Conservation (phyloP, 2,113 vertebrate genomes). For the Erythrolamprus reginae region DNA sequence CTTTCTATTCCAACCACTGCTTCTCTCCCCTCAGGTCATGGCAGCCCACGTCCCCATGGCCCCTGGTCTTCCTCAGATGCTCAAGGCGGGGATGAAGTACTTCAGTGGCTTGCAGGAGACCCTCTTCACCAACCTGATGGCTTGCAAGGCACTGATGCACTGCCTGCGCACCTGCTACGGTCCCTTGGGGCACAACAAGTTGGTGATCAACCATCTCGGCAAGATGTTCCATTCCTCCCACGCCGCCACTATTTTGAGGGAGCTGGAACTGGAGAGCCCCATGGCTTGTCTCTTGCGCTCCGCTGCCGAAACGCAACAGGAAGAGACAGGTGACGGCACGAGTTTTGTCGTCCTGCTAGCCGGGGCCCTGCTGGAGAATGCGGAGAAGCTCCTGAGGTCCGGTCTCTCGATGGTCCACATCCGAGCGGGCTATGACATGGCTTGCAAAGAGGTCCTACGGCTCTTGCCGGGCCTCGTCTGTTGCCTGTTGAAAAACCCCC, state of each 20-base stretch:
- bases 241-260: neutral
- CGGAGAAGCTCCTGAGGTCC: neutral
- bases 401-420: slow-evolving; percentile 16
- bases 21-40: slow-evolving; percentile 1
- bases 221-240: slow-evolving; percentile 17
- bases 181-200: slow-evolving; percentile 28
- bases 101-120: slow-evolving; percentile 32
- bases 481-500: neutral
- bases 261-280: slow-evolving; percentile 30
- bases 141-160: slow-evolving; percentile 12
- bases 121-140: slow-evolving; percentile 29
- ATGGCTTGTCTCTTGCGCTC: slow-evolving; percentile 12
- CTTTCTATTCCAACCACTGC: neutral
- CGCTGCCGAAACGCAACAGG: slow-evolving; percentile 5
- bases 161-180: slow-evolving; percentile 24
- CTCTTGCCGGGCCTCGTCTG: slow-evolving; percentile 10
- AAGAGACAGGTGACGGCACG: slow-evolving; percentile 16
- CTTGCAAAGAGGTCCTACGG: slow-evolving; percentile 10
- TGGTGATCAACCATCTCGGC: slow-evolving; percentile 21
- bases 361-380: slow-evolving; percentile 17
- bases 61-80: slow-evolving; percentile 10
- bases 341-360: slow-evolving; percentile 21
- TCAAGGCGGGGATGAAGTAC: neutral
- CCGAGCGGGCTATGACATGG: neutral
- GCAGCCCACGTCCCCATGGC: slow-evolving; percentile 24